Base-by-base conservation (phyloP, 2,797 vertebrate genomes). In the Vespertilio murinus region DNA sequence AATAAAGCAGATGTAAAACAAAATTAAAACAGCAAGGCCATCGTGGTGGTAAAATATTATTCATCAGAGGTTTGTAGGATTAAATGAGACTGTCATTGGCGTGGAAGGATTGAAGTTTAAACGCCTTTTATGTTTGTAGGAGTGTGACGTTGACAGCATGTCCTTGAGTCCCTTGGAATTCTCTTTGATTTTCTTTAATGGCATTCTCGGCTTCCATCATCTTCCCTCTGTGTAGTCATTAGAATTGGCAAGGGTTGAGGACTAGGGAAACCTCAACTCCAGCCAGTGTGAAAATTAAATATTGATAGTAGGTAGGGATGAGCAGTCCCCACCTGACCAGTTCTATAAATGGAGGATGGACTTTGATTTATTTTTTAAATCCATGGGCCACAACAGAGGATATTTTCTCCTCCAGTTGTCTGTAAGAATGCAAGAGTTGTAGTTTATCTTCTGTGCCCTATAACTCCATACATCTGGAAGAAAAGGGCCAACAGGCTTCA, bases 291-390 rank as follows among this genome's bases (percentile, higher is more conserved):
- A 52, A 70, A 78, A 82, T 92, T 79, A 96, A 90, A 65, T 84
- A 87, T 52, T 81, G 52, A 77, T 40, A 45, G 40, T 74, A 91
- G 40, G 11, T 47, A 56, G 59, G 82, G 83, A 84, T 8, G 56
- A 67, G 70, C 2, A 38, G 30, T 75, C 12, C 25, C 18, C 18
- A 87, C 77, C 38, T n/a, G 22, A 52, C 38, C 12, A 42, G 35
- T 73, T 82, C 42, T 64, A 5, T 40, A 88, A 92, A 52, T 81
- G 40, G n/a, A 79, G 4, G 59, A 47, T 71, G 11, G 38, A 11
- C 28, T 93, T 88, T 84, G 75, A 91, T 92, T 92, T 8, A 49
- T 64, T 91, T 74, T 93, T 88, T 82, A 73, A 91, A n/a, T 78
- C 17, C 42, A 20, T 20, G 45, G 69, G 67, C 75, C 49, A 94